phyloP scores from a whole-genome alignment of 1,140 invertebrate genomes.

The Drosophila pachea region DNA sequence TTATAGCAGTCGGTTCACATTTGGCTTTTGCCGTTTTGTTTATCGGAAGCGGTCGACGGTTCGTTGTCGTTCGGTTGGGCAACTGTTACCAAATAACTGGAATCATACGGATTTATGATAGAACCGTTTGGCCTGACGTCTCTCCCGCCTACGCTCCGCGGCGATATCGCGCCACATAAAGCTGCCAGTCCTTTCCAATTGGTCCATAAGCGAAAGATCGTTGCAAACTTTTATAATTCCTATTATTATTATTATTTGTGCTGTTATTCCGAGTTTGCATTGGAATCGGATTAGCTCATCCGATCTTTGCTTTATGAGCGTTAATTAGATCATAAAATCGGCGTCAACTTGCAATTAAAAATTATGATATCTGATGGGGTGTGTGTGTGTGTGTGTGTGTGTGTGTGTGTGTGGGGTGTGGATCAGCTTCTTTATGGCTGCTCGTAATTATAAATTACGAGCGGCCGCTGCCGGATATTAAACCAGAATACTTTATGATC shows the following conservation, averaged over 20 bases:
- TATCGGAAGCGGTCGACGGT: constrained; percentile 36
- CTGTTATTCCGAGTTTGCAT: not conserved
- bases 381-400: constrained; percentile 5
- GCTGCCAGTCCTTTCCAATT: constrained; percentile 42
- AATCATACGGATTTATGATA: constrained; percentile 47
- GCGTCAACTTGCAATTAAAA: constrained; percentile 10
- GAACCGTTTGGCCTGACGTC: constrained; percentile 17
- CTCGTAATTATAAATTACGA: constrained; percentile 25
- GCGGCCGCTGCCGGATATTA: constrained; percentile 19
- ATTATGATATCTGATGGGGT: constrained; percentile 19
- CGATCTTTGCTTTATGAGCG: constrained; percentile 21
- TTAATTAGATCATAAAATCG: constrained; percentile 39
- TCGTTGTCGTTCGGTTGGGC: constrained; percentile 33
- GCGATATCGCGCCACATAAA: constrained; percentile 1
- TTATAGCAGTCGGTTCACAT: constrained; percentile 4
- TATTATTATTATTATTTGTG: constrained; percentile 12
- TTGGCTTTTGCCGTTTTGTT: constrained; percentile 30
- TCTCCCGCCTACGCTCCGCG: not conserved
- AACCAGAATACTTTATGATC: constrained; percentile 14
- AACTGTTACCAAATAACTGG: constrained; percentile 55
- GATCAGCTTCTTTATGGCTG: constrained; percentile 4
- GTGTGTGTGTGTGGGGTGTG: too few relatives aligned
- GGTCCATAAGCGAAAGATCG: constrained; percentile 34
- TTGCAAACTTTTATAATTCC: constrained; percentile 13
- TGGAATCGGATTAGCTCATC: constrained; percentile 17